Base-by-base conservation (phyloP, 2,113 vertebrate genomes). In the Bos javanicus region DNA sequence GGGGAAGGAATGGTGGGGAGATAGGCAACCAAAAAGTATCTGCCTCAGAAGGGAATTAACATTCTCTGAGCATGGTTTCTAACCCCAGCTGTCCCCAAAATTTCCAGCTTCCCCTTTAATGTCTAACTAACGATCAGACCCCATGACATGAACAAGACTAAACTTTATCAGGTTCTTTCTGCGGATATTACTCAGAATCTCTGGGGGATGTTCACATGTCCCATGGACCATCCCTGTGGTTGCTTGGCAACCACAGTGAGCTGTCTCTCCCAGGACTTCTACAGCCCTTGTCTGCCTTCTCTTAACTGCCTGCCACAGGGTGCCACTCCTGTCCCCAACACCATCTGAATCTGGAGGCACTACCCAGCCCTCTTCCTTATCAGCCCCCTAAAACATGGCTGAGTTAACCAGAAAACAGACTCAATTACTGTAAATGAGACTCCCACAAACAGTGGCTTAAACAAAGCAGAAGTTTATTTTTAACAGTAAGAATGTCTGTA, bases 21-120 rank as follows among this genome's bases (percentile, higher is more conserved):
- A 33, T 1, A 89, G 89, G 26, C 43, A 30, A n/a, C 25, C 50
- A 30, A 39, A 11, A 71, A 52, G 14, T 2, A 12, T 52, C 48
- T 83, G 64, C 81, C 52, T 94, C 81, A 52, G 46, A 93, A 93
- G n/a, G 48, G 89, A 90, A 91, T 59, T 87, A n/a, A 88, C 89
- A 76, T 30, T 50, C 5, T 19, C 56, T 28, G 56, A 30, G 74
- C 39, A 25, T 88, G 50, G 15, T 85, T 81, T 48, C 36, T 78
- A 28, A 82, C 50, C 64, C 59, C 26, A 48, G 60, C 39, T 54
- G 57, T 46, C 48, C 97, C 92, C 95, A 19, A 95, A 67, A 88
- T 94, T 88, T 93, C 94, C 83, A 96, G 56, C 94, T 96, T 97
- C 95, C 80, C 56, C 67, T 96, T 97, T 84, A 78, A 46, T 52